Percentiles rank a stretch among this genome's conserved stretches.
phyloP scores from a whole-genome alignment of 2,888 invertebrate species.

The Brachylomia viminalis region DNA sequence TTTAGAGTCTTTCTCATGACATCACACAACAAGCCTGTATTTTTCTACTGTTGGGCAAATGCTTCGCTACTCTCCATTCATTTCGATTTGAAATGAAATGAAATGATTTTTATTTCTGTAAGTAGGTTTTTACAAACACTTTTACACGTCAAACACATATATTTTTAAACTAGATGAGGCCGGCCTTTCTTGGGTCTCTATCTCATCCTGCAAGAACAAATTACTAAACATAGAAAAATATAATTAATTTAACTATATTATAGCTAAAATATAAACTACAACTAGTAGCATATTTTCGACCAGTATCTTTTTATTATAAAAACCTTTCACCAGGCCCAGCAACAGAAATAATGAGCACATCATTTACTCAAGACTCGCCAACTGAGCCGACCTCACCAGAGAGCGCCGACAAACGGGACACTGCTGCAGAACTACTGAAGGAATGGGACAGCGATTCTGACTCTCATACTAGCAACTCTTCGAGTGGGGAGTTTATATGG shows the following conservation, averaged over 20 bases:
- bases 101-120: too few species aligned
- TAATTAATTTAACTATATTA: too few species aligned
- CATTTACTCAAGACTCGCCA: slow-evolving; percentile 88
- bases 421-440: slow-evolving; percentile 85
- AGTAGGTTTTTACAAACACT: too few species aligned
- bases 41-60: neutral
- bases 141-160: too few species aligned
- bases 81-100: too few species aligned
- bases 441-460: slow-evolving; percentile 94
- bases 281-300: neutral
- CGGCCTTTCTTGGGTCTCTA: neutral
- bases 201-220: neutral
- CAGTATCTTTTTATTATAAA: too few species aligned
- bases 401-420: slow-evolving; percentile 81
- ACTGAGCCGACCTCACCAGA: slow-evolving; percentile 83
- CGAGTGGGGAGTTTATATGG: slow-evolving; percentile 95
- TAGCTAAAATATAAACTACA: slow-evolving; percentile 5
- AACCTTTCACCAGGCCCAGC: slow-evolving; percentile 80
- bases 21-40: neutral
- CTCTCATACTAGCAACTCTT: slow-evolving; percentile 92
- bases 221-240: too few species aligned
- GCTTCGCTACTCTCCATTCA: neutral
- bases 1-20: neutral
- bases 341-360: slow-evolving; percentile 87
- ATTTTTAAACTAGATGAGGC: too few species aligned